Percentiles rank a stretch among this genome's conserved stretches.
These are phyloP conservation scores for Drosophila anceps DNA, from an alignment of 2,888 invertebrate genomes.

Conservation along the genomic window DNA sequence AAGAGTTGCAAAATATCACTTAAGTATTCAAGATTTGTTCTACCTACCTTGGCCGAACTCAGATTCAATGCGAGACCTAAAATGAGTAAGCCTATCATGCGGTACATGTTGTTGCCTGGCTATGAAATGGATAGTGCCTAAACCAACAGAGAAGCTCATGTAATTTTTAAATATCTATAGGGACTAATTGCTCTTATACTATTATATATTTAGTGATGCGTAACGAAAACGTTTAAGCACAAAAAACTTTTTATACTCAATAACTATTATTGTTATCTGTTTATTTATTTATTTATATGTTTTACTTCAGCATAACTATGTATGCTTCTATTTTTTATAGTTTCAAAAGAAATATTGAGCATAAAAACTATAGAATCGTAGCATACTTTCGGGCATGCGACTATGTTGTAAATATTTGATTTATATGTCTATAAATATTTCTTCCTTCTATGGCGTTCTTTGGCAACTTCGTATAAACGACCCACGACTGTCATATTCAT, in stretches of 20 bases:
- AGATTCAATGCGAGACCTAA: neutral
- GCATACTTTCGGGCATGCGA: constrained; percentile 47
- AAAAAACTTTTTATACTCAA: neutral
- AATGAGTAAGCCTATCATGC: neutral
- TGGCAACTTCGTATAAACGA: constrained; percentile 40
- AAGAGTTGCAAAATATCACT: too few species aligned
- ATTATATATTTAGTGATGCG: neutral
- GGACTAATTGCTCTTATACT: neutral
- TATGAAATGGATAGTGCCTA: neutral
- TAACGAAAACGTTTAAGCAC: neutral
- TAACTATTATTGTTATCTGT: neutral
- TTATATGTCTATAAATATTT: constrained; percentile 43
- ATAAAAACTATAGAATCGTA: neutral
- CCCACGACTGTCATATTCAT: constrained; percentile 50
- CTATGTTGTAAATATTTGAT: neutral
- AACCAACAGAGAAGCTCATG: neutral
- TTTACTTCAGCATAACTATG: constrained; percentile 3
- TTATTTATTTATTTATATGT: neutral
- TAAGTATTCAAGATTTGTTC: neutral
- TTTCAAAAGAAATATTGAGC: neutral
- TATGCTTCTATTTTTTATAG: constrained; percentile 17
- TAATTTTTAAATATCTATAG: neutral
- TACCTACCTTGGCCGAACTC: neutral
- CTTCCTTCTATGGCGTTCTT: constrained; percentile 36
- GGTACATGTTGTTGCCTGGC: constrained; percentile 4